Evolutionary conservation across 1,140 invertebrate genomes (phyloP), one percentile per base, ranked within the genome.

Genomic region (Drosophila sechellia): DNA sequence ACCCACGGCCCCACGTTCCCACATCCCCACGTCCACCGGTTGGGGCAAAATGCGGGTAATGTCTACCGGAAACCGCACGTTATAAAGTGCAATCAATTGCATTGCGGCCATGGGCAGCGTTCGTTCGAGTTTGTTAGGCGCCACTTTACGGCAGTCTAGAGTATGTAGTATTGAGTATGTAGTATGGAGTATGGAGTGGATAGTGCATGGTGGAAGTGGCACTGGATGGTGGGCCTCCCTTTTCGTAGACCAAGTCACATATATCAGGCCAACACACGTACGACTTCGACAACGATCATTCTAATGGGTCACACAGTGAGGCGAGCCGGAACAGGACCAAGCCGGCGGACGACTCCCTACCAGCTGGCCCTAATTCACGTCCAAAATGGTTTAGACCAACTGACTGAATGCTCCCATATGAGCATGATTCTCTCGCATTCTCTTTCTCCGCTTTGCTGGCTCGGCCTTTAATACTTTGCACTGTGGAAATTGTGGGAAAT

Each of bases 61-160:
- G 85, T 89, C 85, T 90, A 90, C 80, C 85, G 84, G 84, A 89
- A 89, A 90, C 84, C 84, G 80, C 84, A 89, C 84, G 84, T 89
- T 89, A 89, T 89, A 89, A 89, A 89, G 84, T 89, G 84, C 84
- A 89, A 89, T 89, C 84, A 87, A 87, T 87, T 87, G 84, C 84
- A 87, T 86, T 87, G 83, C 79, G 74, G 83, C 79, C 74, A 73
- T 73, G 79, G 61, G 65, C 61, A 35, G 63, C 57, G 56, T 65
- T 31, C 60, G 61, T 74, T 78, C 63, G 70, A 83, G 80, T 84
- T 84, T 84, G 80, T 84, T 84, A 84, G 80, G 57, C 80, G 77
- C 71, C 81, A 84, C 75, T 81, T 80, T 79, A 72, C 76, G 65
- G 80, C 58, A 60, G 68, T 49, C 71, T 59, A 48, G 75, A 66